Conservation (phyloP, 2,113 vertebrate genomes). For the Peromyscus maniculatus region DNA sequence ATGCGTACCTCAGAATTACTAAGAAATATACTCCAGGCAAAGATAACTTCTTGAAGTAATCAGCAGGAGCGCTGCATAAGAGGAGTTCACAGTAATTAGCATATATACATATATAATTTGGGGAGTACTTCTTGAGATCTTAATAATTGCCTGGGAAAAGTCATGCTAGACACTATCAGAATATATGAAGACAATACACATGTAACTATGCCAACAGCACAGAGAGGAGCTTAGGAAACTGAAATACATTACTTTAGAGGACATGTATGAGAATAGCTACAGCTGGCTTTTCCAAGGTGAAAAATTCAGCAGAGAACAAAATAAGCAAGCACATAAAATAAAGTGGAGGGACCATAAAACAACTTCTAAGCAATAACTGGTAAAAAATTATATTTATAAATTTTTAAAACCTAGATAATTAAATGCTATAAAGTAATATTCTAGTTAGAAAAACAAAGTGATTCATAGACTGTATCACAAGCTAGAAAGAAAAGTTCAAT, state of each 20-base stretch:
- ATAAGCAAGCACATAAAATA: neutral
- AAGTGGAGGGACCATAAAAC: neutral
- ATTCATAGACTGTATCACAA: neutral
- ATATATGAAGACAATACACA: slow-evolving; percentile 66
- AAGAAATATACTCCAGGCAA: slow-evolving; percentile 53
- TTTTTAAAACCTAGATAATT: neutral
- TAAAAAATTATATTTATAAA: neutral
- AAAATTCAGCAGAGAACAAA: slow-evolving; percentile 61
- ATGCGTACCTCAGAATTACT: neutral
- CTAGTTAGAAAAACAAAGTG: slow-evolving; percentile 23
- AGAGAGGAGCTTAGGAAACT: slow-evolving; percentile 62
- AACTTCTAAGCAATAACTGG: neutral
- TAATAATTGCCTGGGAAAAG: slow-evolving; percentile 83
- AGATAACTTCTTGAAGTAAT: slow-evolving; percentile 71
- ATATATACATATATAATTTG: slow-evolving; percentile 78
- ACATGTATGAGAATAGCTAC: slow-evolving; percentile 51
- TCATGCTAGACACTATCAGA: slow-evolving; percentile 79
- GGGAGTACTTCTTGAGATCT: slow-evolving; percentile 80
- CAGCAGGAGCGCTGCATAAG: slow-evolving; percentile 61
- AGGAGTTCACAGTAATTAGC: slow-evolving; percentile 69
- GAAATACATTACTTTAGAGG: slow-evolving; percentile 70
- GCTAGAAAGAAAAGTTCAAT: neutral
- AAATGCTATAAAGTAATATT: slow-evolving; percentile 20
- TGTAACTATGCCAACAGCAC: slow-evolving; percentile 75
- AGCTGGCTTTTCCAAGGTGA: slow-evolving; percentile 66